These are phyloP conservation scores for Idaea straminata DNA, from an alignment of 2,888 invertebrate genomes.

Conservation along the genomic window DNA sequence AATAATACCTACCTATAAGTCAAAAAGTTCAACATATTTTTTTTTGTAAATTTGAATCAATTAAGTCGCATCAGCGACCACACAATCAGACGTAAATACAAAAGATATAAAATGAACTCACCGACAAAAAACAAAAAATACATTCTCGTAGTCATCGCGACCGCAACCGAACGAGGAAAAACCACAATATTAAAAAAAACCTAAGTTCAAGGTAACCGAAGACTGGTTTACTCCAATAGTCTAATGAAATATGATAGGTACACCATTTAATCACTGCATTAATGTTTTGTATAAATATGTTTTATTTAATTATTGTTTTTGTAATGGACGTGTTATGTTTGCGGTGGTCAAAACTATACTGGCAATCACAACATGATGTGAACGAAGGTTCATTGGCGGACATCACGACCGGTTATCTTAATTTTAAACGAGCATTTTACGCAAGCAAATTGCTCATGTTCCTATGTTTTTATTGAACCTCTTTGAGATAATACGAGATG, in stretches of 20 bases:
- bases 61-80: not conserved
- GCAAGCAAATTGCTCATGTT: not conserved
- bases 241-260: conserved; percentile 2
- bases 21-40: not conserved
- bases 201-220: conserved; percentile 46
- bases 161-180: conserved; percentile 53
- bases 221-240: not conserved
- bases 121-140: conserved; percentile 59
- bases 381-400: conserved; percentile 2
- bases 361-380: not conserved
- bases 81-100: not conserved
- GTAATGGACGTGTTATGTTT: not conserved
- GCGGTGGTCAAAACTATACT: not conserved
- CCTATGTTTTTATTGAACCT: not conserved
- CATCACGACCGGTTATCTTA: conserved; percentile 14
- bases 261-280: not conserved
- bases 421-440: not conserved
- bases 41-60: not conserved
- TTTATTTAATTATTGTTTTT: conserved; percentile 2
- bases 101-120: conserved; percentile 45
- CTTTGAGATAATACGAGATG: not conserved
- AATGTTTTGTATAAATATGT: not conserved
- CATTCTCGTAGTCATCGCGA: conserved; percentile 55
- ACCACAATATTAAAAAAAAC: conserved; percentile 39
- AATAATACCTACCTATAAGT: not conserved